Conservation (phyloP, 2,797 vertebrate genomes). For the Cryptoblepharus egeriae region DNA sequence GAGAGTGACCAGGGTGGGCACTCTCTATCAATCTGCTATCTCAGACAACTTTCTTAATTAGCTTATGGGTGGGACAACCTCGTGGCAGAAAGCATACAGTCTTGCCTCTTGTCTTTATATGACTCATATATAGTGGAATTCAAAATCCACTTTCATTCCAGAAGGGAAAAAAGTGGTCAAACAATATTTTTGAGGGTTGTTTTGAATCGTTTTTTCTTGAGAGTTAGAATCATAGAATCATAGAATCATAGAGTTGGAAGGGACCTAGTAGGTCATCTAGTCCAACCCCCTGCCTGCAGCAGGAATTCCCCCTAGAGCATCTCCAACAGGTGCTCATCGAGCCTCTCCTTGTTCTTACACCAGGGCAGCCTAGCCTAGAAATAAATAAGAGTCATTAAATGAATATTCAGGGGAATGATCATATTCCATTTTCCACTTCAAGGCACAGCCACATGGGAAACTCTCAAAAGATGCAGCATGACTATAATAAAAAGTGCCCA, state of each 20-base stretch:
- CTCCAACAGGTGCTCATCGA: too few species aligned
- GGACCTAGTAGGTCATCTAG: too few species aligned
- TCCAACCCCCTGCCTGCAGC: too few species aligned
- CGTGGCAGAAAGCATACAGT: too few species aligned
- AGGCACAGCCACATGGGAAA: background rate
- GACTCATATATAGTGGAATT: background rate
- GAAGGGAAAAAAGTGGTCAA: background rate
- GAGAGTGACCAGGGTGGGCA: too few species aligned
- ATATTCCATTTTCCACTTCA: background rate
- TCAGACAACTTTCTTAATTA: too few species aligned
- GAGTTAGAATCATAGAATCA: too few species aligned
- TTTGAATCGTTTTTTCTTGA: background rate
- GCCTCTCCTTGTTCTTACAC: background rate
- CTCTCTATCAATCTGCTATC: too few species aligned
- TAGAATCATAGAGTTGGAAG: too few species aligned
- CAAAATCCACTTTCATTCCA: background rate
- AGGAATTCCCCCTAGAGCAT: too few species aligned
- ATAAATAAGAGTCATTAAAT: background rate
- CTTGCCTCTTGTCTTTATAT: too few species aligned
- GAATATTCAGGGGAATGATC: background rate
- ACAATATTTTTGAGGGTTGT: background rate
- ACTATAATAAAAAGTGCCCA: background rate
- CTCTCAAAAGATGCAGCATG: background rate
- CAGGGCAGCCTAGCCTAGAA: background rate
- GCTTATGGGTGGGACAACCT: too few species aligned